Conservation (phyloP, 2,888 invertebrate genomes). For the Melipona beecheii region DNA sequence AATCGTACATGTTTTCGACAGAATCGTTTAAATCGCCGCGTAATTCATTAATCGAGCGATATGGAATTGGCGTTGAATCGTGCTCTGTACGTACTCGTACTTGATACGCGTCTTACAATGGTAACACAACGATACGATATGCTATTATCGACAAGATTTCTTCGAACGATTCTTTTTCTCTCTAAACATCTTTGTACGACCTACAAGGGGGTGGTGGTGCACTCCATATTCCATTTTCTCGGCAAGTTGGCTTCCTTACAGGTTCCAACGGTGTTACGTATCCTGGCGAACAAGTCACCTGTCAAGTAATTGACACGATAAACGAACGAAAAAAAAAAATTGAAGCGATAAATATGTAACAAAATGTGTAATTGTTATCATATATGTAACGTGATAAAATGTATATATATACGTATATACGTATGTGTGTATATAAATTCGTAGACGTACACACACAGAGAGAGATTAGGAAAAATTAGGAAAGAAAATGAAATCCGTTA, state of each 20-base stretch:
- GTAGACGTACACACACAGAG: too few relatives aligned
- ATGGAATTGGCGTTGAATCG: not conserved
- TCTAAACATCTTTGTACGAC: conserved; percentile 86
- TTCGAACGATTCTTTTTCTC: not conserved
- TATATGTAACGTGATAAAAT: too few relatives aligned
- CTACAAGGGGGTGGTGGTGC: conserved; percentile 88
- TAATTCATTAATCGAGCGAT: too few relatives aligned
- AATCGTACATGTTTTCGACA: not conserved
- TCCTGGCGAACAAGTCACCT: conserved; percentile 88
- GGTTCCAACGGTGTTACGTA: conserved; percentile 85
- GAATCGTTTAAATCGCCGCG: not conserved
- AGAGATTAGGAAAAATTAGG: not conserved
- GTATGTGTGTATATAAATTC: too few relatives aligned
- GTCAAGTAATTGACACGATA: not conserved
- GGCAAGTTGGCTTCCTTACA: conserved; percentile 87
- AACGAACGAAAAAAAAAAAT: not conserved
- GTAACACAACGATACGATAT: not conserved
- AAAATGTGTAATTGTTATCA: not conserved
- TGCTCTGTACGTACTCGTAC: too few relatives aligned
- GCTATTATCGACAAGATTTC: not conserved
- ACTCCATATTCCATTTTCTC: conserved; percentile 89
- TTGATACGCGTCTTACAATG: not conserved
- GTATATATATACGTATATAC: not conserved
- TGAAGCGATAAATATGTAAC: not conserved
- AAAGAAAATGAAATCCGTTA: not conserved